Base-by-base conservation (phyloP, 2,797 vertebrate genomes). In the Loris lydekkerianus region DNA sequence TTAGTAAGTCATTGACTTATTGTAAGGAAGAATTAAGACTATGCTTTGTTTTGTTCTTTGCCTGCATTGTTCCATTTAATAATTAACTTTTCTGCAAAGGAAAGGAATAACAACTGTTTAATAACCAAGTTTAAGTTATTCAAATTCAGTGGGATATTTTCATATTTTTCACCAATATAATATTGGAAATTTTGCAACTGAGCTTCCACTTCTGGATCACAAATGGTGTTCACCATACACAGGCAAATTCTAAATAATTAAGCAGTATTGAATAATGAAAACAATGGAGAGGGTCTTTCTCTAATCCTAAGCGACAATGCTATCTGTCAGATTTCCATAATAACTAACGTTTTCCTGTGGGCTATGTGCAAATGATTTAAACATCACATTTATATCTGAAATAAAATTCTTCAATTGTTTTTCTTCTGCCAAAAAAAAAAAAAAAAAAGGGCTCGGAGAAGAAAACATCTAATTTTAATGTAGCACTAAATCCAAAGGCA, bases 391-490 rank as follows among this genome's bases (percentile, higher is more conserved):
- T 92, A 93, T 86, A 89, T 86, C 84, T 94, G 86, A 95, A 96
- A 92, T 94, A 87, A 97, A 96, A 94, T 34, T 94, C 89, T 96
- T 90, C 91, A 73, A 86, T 95, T 96, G 88, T 89, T 96, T 93
- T 94, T 81, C 84, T 89, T 20, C 86, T 49, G 40, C 27, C 46
- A 43, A 43, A 43, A 85, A 58, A 65, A 75, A 70, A 46, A 82
- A 80, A n/a, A 76, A 34, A 86, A 82, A 70, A 34, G 20, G 31
- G 6, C 67, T 27, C 13, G 73, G 20, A 70, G 82, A 88, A 97
- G 97, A 96, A 97, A 97, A 96, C 78, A 95, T 97, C 96, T 97
- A 95, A 97, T 97, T 97, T 97, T 97, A 96, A 96, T 96, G 95
- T 95, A 96, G 84, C 94, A 60, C 91, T 93, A 97, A 97, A 96